Conservation (phyloP, 2,797 vertebrate genomes). For the Spinus olivaceus region DNA sequence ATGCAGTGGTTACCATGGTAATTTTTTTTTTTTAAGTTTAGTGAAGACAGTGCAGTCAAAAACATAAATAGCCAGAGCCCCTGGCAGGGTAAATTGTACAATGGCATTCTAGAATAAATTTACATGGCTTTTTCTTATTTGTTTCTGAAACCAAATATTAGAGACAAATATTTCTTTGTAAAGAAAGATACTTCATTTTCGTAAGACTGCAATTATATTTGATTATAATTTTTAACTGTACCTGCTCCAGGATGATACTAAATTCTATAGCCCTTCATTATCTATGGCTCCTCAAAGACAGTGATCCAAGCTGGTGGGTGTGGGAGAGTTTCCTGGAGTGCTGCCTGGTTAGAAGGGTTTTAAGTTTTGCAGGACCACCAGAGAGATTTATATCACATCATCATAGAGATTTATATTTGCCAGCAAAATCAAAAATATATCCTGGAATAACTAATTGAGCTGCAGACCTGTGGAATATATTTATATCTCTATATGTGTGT, state of each 20-base stretch:
- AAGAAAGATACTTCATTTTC: neutral
- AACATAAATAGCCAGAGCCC: constrained; percentile 51
- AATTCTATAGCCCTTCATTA: neutral
- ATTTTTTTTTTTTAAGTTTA: constrained; percentile 34
- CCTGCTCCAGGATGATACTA: neutral
- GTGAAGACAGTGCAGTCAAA: constrained; percentile 26
- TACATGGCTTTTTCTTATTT: neutral
- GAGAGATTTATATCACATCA: neutral
- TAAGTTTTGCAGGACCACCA: neutral
- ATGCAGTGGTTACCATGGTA: constrained; percentile 61
- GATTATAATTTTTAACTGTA: neutral
- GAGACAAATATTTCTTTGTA: neutral
- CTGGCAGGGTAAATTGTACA: constrained; percentile 16
- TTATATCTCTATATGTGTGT: too few species aligned
- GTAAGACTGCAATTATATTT: neutral
- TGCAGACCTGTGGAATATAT: neutral
- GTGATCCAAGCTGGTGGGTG: neutral
- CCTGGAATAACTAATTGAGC: neutral
- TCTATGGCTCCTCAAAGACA: neutral
- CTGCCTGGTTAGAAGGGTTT: neutral
- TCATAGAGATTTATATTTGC: neutral
- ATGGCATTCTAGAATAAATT: constrained; percentile 19
- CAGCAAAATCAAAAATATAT: neutral
- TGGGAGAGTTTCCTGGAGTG: neutral
- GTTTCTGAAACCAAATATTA: neutral